Evolutionary conservation across 2,888 invertebrate genomes (phyloP), one percentile per base, ranked within the genome.

Genomic region (Andrena camellia): DNA sequence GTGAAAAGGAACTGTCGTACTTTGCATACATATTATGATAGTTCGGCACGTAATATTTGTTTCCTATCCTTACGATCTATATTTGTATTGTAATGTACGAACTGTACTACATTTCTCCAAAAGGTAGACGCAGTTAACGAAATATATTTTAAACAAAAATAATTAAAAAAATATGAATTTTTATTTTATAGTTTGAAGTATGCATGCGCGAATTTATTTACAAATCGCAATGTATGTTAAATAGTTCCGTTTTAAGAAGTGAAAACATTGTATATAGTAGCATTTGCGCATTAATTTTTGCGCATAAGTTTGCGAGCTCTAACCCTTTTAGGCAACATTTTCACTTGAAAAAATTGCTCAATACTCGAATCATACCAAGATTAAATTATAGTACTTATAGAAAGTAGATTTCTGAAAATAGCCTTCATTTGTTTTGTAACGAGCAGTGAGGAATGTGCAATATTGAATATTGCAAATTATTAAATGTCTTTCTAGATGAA

Each of bases 401-500:
- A 67, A 50, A 74, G 20, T 10, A 17, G 13, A 52, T 73, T 67
- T 57, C 13, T 10, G 17, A 31, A n/a, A 26, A 52, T 64, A 78
- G 66, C 63, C 69, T 81, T 68, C n/a, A 33, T 26, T 23, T n/a
- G 13, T 62, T 31, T 64, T 54, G 13, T 3, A 63, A 31, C 10
- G 59, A 74, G 26, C 35, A 76, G 35, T 59, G 42, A 76, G 86
- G 86, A 88, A 85, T 86, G 88, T 88, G 59, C 26, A 72, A 68
- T 69, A 57, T 75, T 42, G 29, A 73, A 78, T 72, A 69, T 68
- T 78, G 52, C 26, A n/a, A 82, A 76, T 66, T 66, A 48, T 13
- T 60, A 68, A 83, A 80, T 59, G 48, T 54, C 59, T 74, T 68
- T n/a, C 66, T 35, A 10, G 2, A 69, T 13, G 54, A 77, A 50